phyloP scores from a whole-genome alignment of 2,888 invertebrate genomes.

The Osmoderma eremita region DNA sequence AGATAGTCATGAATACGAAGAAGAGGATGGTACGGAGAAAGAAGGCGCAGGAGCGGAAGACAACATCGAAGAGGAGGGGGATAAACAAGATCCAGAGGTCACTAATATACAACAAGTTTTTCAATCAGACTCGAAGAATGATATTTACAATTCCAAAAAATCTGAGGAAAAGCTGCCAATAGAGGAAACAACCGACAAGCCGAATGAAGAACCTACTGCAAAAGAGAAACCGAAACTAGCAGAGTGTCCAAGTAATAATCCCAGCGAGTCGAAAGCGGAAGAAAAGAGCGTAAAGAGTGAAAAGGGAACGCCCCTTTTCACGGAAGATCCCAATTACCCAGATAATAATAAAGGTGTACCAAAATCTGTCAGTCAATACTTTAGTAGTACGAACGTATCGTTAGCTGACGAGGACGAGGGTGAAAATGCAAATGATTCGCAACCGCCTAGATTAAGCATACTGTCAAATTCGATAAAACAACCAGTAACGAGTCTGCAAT shows the following conservation, averaged over 20 bases:
- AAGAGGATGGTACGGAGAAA: neutral
- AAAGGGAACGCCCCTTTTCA: slow-evolving; percentile 15
- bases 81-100: too few relatives aligned
- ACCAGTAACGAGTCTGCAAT: neutral
- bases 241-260: too few relatives aligned
- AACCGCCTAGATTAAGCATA: neutral
- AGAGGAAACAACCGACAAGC: too few relatives aligned
- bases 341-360: neutral
- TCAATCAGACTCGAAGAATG: neutral
- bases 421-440: neutral
- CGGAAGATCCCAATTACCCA: neutral
- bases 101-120: too few relatives aligned
- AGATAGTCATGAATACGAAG: neutral
- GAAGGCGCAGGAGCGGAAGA: neutral
- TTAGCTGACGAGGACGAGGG: neutral
- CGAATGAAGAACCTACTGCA: too few relatives aligned
- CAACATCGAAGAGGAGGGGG: too few relatives aligned
- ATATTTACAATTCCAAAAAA: neutral
- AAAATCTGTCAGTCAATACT: slow-evolving; percentile 29
- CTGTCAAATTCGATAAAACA: neutral
- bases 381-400: neutral
- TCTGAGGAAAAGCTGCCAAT: too few relatives aligned
- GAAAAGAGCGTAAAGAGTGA: neutral
- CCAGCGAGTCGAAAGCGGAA: too few relatives aligned
- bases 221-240: too few relatives aligned